Evolutionary conservation across 2,113 vertebrate species (phyloP), one percentile per base, ranked within the genome.

Genomic region (Merops nubicus): DNA sequence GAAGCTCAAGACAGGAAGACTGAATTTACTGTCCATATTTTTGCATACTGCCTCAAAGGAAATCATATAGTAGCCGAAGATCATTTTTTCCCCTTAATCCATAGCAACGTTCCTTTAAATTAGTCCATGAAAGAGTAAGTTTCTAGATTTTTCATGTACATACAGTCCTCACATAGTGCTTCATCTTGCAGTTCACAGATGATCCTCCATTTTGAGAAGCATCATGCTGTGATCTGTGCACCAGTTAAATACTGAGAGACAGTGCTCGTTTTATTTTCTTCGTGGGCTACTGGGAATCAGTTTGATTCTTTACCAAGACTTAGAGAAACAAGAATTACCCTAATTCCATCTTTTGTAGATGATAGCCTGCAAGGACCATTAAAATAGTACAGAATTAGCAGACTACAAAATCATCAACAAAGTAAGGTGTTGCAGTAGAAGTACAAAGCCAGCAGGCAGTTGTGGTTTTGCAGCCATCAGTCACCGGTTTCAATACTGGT

Each of bases 1-100:
- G 7, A 59, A 45, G 38, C 8, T 47, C 36, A 80, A 83, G 8
- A 65, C 6, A 60, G 15, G 17, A 75, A 42, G 36, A 36, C 19
- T 59, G 38, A 64, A 36, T 88, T 70, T 70, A 23, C 47, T 50
- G 73, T 60, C 42, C 34, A 81, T 84, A 42, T 47, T 75, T 90
- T 93, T 72, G 29, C 16, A 33, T 14, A 28, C 5, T 56, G 17
- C 19, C 65, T 78, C 43, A 65, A 69, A 87, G 20, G 23, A 73
- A 76, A 76, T n/a, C 0, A 12, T 56, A 42, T 3, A 22, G 18
- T 33, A 38, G 5, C 7, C 15, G 51, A 42, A 57, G 38, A 23
- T 13, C 1, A 0, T 1, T 57, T 45, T 4, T 3, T 0, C 2
- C 10, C 25, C 11, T 63, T 60, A 77, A 48, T 40, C 9, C 38